A percentile compares a stretch with the other conserved stretches of the same genome.
These are phyloP conservation scores for Sardina pilchardus DNA, from an alignment of 2,113 vertebrate species.

Conservation along the genomic window DNA sequence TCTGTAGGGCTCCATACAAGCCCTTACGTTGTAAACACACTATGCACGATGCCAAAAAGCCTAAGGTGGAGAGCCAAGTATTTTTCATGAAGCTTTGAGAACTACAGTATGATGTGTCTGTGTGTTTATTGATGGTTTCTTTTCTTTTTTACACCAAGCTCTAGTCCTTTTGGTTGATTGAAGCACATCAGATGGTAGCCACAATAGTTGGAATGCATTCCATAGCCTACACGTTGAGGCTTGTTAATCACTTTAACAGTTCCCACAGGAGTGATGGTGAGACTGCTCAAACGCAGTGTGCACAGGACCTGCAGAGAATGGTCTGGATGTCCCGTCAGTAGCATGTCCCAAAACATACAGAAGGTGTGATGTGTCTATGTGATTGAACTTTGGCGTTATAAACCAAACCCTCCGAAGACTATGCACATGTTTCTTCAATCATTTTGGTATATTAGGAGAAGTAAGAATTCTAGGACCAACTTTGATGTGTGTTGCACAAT, in stretches of 20 bases:
- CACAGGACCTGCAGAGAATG: neutral
- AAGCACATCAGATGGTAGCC: neutral
- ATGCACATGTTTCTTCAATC: slow-evolving; percentile 4
- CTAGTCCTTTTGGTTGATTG: neutral
- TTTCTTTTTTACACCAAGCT: neutral
- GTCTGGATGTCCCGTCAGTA: neutral
- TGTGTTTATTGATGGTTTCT: neutral
- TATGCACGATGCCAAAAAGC: neutral
- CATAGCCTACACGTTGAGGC: neutral
- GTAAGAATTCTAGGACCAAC: neutral
- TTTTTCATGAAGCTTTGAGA: neutral
- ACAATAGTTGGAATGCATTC: neutral
- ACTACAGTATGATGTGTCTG: neutral
- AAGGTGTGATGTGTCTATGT: too few relatives aligned
- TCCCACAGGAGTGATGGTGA: neutral
- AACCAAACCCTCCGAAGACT: neutral
- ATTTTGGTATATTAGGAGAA: neutral
- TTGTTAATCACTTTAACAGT: neutral
- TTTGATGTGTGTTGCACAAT: neutral
- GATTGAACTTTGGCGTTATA: neutral
- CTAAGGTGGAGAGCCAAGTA: neutral
- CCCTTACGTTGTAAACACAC: neutral
- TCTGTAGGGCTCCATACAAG: neutral
- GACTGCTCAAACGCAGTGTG: neutral
- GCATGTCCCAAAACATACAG: neutral